Evolutionary conservation across 2,888 invertebrate species (phyloP), one percentile per base, ranked within the genome.

Genomic region (Thereva unica): DNA sequence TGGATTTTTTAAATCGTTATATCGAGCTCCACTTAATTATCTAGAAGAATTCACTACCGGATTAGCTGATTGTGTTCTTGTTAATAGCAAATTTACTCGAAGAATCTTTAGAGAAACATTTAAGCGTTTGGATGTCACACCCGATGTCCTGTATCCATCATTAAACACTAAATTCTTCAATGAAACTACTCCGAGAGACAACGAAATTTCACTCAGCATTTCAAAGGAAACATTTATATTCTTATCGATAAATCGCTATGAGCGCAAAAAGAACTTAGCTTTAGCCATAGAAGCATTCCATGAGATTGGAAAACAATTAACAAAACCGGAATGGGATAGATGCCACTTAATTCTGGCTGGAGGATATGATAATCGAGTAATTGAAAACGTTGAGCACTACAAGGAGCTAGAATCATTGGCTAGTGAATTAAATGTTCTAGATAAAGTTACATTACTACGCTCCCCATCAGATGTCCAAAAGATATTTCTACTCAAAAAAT

Each of bases 21-120:
- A 99, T 78, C 85, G 99, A 56, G 83, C 83, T 0, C 93, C 97
- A 0, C 82, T 99, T 23, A 93, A 99, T 80, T 94, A 89, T 86
- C 73, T 97, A 0, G 99, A 99, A 80, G 93, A 95, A 78, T 82
- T 86, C 65, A 93, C 97, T 0, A 92, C 97, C 2, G 89, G 90
- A 5, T 83, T 86, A 80, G 96, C 99, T 2, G 91, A 98, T 78
- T 86, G 89, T 74, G 88, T 98, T 64, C 83, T 98, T 68, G 99
- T 99, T 0, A 99, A 99, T 78, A 98, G 97, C 76, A 86, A 90
- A 76, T 99, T 95, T 78, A 99, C 99, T n/a, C 87, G 89, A n/a
- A 83, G 86, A 61, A 89, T 97, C 0, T 97, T 97, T 76, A 86
- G 86, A 72, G 84, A 89, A 70, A 96, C 97, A 64, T 98, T 98